These are phyloP conservation scores for Macrosiphum euphorbiae DNA, from an alignment of 2,888 invertebrate genomes.

Conservation along the genomic window DNA sequence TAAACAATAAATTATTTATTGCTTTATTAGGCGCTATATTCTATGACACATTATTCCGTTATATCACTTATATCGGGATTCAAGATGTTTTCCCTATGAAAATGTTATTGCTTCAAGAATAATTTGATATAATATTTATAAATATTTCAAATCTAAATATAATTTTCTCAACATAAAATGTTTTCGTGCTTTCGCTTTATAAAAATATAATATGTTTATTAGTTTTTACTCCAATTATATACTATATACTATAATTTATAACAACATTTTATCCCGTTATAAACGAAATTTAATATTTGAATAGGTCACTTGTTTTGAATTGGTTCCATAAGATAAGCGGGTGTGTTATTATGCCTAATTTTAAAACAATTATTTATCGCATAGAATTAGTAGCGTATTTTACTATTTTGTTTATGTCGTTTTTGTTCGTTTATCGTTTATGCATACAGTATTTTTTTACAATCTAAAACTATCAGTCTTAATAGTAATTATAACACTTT, in stretches of 20 bases:
- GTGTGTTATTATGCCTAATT: neutral
- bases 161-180: neutral
- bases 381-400: neutral
- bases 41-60: neutral
- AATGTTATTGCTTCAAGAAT: too few relatives aligned
- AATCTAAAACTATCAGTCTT: neutral
- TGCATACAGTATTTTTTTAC: neutral
- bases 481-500: neutral
- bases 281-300: neutral
- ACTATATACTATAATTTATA: neutral
- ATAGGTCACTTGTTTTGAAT: neutral
- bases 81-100: too few relatives aligned
- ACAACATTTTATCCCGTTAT: neutral
- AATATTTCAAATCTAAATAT: neutral
- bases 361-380: neutral
- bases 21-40: neutral
- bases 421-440: neutral
- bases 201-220: neutral
- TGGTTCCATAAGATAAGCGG: neutral
- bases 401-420: neutral
- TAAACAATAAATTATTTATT: neutral
- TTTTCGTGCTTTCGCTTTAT: neutral
- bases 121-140: too few relatives aligned
- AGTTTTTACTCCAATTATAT: neutral
- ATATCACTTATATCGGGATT: neutral